phyloP scores from a whole-genome alignment of 2,797 vertebrate species.

The Garrulus glandarius region DNA sequence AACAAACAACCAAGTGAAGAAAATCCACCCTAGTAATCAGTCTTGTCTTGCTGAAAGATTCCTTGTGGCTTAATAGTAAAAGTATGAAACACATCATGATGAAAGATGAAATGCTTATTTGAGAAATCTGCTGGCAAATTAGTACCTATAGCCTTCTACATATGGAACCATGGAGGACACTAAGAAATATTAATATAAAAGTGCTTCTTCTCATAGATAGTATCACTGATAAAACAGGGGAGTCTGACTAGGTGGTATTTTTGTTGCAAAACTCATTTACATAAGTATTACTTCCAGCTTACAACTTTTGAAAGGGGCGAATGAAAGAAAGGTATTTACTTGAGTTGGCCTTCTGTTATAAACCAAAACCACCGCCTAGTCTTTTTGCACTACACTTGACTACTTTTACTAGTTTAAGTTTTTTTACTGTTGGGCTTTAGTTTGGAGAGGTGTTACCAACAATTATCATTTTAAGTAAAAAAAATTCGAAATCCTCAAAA shows the following conservation, averaged over 20 bases:
- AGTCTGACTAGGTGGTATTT: not conserved
- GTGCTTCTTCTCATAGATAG: not conserved
- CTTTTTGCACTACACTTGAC: not conserved
- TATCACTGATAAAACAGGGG: not conserved
- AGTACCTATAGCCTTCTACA: not conserved
- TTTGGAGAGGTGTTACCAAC: not conserved
- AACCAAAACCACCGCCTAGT: accelerated
- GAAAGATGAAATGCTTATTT: not conserved
- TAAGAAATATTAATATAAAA: not conserved
- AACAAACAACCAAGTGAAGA: not conserved
- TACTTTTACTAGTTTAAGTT: not conserved
- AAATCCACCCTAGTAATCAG: not conserved
- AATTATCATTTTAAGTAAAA: not conserved
- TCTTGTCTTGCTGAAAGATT: not conserved
- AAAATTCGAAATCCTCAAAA: not conserved
- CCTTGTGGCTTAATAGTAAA: not conserved
- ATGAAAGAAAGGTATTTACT: not conserved
- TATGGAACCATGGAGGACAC: not conserved
- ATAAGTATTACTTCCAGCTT: not conserved
- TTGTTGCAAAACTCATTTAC: not conserved
- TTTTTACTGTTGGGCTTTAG: not conserved
- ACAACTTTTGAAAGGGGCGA: not conserved
- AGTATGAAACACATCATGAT: not conserved
- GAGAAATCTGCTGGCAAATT: not conserved
- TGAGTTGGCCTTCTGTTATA: not conserved